A percentile compares a stretch with the other conserved stretches of the same genome.
Conservation (phyloP, 2,113 vertebrate genomes). For the Epinephelus fuscoguttatus region DNA sequence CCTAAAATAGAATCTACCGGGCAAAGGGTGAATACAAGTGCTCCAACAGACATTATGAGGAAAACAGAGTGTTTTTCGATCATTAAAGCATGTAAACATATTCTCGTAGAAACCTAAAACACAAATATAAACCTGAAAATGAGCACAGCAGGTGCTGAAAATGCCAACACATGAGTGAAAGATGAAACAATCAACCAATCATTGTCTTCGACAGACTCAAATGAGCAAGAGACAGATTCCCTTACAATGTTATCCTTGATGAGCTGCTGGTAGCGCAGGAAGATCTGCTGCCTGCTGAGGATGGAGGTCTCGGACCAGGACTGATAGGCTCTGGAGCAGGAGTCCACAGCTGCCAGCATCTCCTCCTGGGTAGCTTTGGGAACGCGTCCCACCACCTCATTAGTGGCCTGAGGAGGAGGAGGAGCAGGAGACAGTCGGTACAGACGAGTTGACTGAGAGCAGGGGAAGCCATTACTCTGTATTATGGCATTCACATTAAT, state of each 20-base stretch:
- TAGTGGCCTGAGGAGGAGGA: slow-evolving; percentile 88
- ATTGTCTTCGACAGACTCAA: neutral
- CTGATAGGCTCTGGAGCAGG: slow-evolving; percentile 90
- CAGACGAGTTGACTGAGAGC: slow-evolving; percentile 42
- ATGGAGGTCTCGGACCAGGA: slow-evolving; percentile 95
- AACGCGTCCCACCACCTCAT: slow-evolving; percentile 91
- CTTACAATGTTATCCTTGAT: slow-evolving; percentile 98
- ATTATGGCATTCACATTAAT: slow-evolving; percentile 10
- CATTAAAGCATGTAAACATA: too few species aligned
- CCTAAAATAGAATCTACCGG: too few species aligned
- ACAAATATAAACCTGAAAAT: too few species aligned
- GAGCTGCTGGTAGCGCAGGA: slow-evolving; percentile 96
- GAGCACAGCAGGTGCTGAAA: too few species aligned
- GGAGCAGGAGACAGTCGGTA: slow-evolving; percentile 15
- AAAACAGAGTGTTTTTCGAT: too few species aligned
- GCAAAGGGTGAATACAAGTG: too few species aligned
- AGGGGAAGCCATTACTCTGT: slow-evolving; percentile 14
- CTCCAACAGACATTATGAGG: too few species aligned
- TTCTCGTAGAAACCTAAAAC: too few species aligned
- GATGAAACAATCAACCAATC: neutral
- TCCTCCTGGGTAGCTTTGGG: slow-evolving; percentile 93
- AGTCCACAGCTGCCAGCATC: slow-evolving; percentile 93
- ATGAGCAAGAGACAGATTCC: neutral
- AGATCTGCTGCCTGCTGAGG: slow-evolving; percentile 94
- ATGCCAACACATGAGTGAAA: too few species aligned